These are phyloP conservation scores for Halcyon leucocephala DNA, from an alignment of 2,797 vertebrate species.

Conservation along the genomic window DNA sequence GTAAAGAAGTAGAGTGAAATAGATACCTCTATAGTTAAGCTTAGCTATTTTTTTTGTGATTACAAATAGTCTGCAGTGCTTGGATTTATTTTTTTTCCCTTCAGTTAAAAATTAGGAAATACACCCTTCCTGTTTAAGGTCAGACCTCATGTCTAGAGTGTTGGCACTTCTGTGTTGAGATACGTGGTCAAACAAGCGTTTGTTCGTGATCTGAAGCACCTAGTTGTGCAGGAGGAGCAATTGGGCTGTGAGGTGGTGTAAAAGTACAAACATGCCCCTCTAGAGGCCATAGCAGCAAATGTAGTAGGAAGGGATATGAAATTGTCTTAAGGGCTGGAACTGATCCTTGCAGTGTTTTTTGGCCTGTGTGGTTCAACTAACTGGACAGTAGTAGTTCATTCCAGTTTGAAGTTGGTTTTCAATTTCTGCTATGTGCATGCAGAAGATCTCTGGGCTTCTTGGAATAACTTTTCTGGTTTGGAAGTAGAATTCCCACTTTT, in stretches of 20 bases:
- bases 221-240: not conserved
- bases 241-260: not conserved
- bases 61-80: not conserved
- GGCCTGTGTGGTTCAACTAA: not conserved
- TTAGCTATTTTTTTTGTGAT: not conserved
- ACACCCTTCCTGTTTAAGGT: not conserved
- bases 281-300: not conserved
- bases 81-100: not conserved
- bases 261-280: not conserved
- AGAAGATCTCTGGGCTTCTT: not conserved
- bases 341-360: not conserved
- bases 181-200: not conserved
- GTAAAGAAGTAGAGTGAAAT: not conserved
- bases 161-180: not conserved
- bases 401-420: not conserved
- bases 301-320: not conserved
- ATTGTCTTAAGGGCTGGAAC: not conserved
- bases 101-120: not conserved
- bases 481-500: not conserved
- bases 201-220: not conserved
- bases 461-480: not conserved
- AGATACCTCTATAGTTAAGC: not conserved
- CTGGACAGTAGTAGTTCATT: not conserved
- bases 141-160: not conserved
- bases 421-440: not conserved